phyloP scores from a whole-genome alignment of 2,888 invertebrate species.

The Adelognathus sp. region DNA sequence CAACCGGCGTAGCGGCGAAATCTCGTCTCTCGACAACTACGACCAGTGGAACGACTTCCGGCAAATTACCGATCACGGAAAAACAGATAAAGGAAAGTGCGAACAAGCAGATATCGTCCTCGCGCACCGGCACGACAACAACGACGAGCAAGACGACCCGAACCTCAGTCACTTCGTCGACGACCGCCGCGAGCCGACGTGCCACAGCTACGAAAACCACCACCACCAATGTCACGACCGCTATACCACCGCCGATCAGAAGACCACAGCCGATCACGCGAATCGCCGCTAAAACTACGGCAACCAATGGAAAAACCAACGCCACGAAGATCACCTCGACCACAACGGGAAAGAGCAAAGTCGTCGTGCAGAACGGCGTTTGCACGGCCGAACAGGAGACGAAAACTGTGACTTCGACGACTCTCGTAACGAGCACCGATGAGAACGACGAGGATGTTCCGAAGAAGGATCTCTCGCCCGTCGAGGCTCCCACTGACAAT shows the following conservation, averaged over 20 bases:
- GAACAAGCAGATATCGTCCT: slow-evolving; percentile 86
- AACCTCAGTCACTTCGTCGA: slow-evolving; percentile 49
- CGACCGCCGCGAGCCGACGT: slow-evolving; percentile 57
- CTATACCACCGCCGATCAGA: slow-evolving; percentile 67
- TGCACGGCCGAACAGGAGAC: slow-evolving; percentile 65
- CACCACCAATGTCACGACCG: slow-evolving; percentile 63
- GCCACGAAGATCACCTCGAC: slow-evolving; percentile 51
- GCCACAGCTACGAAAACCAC: slow-evolving; percentile 50
- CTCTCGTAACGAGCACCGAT: slow-evolving; percentile 73
- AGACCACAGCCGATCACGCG: slow-evolving; percentile 62
- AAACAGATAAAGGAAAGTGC: slow-evolving; percentile 88
- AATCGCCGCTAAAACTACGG: slow-evolving; percentile 46
- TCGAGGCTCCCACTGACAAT: slow-evolving; percentile 75
- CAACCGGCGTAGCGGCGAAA: slow-evolving; percentile 74
- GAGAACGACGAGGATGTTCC: slow-evolving; percentile 77
- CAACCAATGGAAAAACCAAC: slow-evolving; percentile 58
- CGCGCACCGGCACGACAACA: slow-evolving; percentile 78
- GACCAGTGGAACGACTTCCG: not conserved
- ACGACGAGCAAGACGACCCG: slow-evolving; percentile 64
- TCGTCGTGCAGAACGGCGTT: slow-evolving; percentile 73
- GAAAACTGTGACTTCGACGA: slow-evolving; percentile 65
- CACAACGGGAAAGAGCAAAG: slow-evolving; percentile 48
- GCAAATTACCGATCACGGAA: slow-evolving; percentile 77
- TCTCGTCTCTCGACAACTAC: slow-evolving; percentile 59
- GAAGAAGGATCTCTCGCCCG: slow-evolving; percentile 83